A percentile compares a stretch with the other conserved stretches of the same genome.
These are phyloP conservation scores for Timandra comae DNA, from an alignment of 2,888 invertebrate species.

Conservation along the genomic window DNA sequence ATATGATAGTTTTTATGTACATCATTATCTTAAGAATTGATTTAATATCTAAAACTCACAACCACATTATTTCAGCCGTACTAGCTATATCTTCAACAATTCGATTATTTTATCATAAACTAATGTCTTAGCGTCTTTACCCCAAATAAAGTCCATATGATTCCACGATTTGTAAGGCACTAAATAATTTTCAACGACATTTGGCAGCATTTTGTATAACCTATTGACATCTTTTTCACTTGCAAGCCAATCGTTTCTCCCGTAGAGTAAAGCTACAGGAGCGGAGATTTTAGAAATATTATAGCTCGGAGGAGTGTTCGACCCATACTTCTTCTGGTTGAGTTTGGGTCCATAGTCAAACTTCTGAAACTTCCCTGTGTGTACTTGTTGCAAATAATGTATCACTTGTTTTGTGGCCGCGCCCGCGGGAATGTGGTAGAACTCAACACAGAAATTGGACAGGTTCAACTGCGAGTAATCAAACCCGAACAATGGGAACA, in stretches of 20 bases:
- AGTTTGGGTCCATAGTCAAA: conserved; percentile 27
- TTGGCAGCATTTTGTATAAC: conserved; percentile 19
- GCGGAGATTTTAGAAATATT: conserved; percentile 20
- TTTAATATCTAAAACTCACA: too few species aligned
- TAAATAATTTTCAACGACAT: conserved; percentile 20
- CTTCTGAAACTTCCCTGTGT: conserved; percentile 23
- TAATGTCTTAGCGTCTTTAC: conserved; percentile 20
- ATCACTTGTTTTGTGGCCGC: conserved; percentile 54
- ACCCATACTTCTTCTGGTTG: conserved; percentile 15
- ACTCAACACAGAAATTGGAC: conserved; percentile 15
- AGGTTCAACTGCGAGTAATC: conserved; percentile 24
- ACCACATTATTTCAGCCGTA: too few species aligned
- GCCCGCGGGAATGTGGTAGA: conserved; percentile 43
- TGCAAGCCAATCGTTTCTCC: conserved; percentile 28
- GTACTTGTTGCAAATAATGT: conserved; percentile 31
- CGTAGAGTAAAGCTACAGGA: conserved; percentile 24
- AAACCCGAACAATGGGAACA: conserved; percentile 24
- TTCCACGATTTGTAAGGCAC: conserved; percentile 23
- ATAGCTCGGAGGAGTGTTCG: conserved; percentile 23
- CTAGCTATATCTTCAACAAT: too few species aligned
- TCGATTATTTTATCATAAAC: too few species aligned
- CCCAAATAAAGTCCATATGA: conserved; percentile 32
- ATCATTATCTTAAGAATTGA: too few species aligned
- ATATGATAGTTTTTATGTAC: too few species aligned
- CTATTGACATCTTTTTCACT: conserved; percentile 19